phyloP scores from a whole-genome alignment of 2,888 invertebrate genomes.

The Drepanosiphum platanoidis region DNA sequence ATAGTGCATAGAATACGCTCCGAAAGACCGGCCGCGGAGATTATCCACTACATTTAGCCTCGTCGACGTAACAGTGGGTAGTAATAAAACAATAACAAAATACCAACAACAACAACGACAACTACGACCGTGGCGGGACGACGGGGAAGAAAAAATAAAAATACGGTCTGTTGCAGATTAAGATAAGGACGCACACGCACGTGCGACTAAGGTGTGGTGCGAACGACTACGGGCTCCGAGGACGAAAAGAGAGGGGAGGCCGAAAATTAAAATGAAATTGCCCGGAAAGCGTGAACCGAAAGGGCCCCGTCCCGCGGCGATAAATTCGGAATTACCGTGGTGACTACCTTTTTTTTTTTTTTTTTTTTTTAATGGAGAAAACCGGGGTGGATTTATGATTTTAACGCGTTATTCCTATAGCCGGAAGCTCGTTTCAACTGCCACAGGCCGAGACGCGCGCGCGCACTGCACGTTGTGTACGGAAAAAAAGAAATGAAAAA shows the following conservation, averaged over 20 bases:
- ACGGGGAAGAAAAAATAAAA: neutral
- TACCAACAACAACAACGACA: neutral
- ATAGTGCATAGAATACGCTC: neutral
- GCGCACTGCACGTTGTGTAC: neutral
- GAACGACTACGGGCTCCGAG: neutral
- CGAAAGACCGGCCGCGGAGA: neutral
- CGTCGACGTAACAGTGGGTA: neutral
- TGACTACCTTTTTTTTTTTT: slow-evolving; percentile 9
- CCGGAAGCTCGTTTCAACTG: slow-evolving; percentile 46
- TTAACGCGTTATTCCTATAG: slow-evolving; percentile 42
- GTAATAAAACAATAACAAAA: slow-evolving; percentile 33
- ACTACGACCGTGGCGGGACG: neutral
- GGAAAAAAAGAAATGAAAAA: neutral
- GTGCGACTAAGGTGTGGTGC: neutral
- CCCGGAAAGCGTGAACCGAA: slow-evolving; percentile 56
- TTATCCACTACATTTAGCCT: slow-evolving; percentile 47
- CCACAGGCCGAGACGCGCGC: neutral
- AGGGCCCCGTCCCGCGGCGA: slow-evolving; percentile 41
- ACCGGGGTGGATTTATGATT: slow-evolving; percentile 48
- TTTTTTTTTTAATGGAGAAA: slow-evolving; percentile 40
- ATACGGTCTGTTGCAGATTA: slow-evolving; percentile 42
- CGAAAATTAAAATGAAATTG: slow-evolving; percentile 58
- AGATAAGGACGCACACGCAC: slow-evolving; percentile 26
- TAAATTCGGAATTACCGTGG: slow-evolving; percentile 54
- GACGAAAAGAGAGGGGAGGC: neutral